Percentiles rank a stretch among this genome's conserved stretches.
Conservation (phyloP, 2,888 invertebrate genomes). For the Malacosoma neustria region DNA sequence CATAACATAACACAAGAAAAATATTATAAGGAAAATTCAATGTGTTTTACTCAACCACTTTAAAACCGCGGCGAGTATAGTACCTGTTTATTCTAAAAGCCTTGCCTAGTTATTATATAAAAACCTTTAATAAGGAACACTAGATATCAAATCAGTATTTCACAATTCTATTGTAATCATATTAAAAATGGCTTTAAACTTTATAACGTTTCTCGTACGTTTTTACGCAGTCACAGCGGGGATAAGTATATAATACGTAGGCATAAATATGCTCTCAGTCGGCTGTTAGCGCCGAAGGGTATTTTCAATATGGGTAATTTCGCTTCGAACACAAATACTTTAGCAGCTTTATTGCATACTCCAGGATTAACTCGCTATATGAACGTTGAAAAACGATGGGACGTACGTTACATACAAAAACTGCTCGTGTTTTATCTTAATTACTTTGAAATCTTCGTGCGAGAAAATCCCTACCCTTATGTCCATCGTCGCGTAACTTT, state of each 20-base stretch:
- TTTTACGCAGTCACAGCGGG: slow-evolving; percentile 30
- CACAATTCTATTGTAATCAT: slow-evolving; percentile 2
- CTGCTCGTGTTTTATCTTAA: slow-evolving; percentile 69
- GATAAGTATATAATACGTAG: slow-evolving; percentile 39
- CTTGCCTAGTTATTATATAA: background rate
- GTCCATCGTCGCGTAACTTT: slow-evolving; percentile 72
- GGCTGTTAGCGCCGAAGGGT: slow-evolving; percentile 66
- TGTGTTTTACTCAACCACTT: too few species aligned
- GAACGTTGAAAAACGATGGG: slow-evolving; percentile 64
- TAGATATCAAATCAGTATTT: slow-evolving; percentile 1
- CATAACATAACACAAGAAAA: too few species aligned
- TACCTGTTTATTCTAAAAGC: background rate
- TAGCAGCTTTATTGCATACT: slow-evolving; percentile 70
- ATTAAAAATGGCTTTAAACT: slow-evolving; percentile 25
- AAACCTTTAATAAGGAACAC: background rate
- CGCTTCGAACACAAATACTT: slow-evolving; percentile 68
- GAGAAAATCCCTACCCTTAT: slow-evolving; percentile 70
- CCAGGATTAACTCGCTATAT: slow-evolving; percentile 68
- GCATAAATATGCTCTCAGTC: slow-evolving; percentile 64
- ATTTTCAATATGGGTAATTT: slow-evolving; percentile 74
- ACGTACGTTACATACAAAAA: slow-evolving; percentile 61
- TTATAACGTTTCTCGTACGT: slow-evolving; percentile 31
- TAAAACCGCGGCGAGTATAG: background rate
- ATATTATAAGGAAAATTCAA: too few species aligned
- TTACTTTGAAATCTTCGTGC: slow-evolving; percentile 70